Evolutionary conservation across 30 jellyfish, hydroid and myxozoan species (phyloP).

Genomic region (Hydractinia symbiolongicarpus): DNA sequence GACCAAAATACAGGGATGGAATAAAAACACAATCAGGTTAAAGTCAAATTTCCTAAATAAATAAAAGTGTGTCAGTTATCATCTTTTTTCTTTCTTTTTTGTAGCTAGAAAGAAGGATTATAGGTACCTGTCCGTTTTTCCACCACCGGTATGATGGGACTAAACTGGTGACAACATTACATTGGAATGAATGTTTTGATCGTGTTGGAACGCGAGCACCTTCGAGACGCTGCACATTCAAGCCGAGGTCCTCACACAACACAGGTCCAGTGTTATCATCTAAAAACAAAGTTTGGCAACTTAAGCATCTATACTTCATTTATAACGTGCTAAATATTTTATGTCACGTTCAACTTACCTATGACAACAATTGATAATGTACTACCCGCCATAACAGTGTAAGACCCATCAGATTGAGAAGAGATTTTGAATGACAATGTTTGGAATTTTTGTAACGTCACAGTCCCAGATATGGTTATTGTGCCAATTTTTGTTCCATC

Average conservation of each 20-base stretch:
- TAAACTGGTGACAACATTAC: constrained; percentile 60
- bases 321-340: background rate
- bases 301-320: background rate
- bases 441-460: constrained; percentile 60
- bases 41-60: too few relatives aligned
- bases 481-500: constrained; percentile 60
- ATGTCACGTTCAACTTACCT: constrained; percentile 36
- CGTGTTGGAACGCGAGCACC: constrained; percentile 46
- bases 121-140: constrained; percentile 53
- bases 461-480: constrained; percentile 49
- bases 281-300: constrained; percentile 8
- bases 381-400: constrained; percentile 42
- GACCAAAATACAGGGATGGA: too few relatives aligned
- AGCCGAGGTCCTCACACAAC: constrained; percentile 68
- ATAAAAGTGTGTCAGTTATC: too few relatives aligned
- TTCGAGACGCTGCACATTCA: constrained; percentile 59
- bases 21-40: too few relatives aligned
- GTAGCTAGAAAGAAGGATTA: too few relatives aligned
- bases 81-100: too few relatives aligned
- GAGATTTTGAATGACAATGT: constrained; percentile 40
- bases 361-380: constrained; percentile 56
- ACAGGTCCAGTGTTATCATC: constrained; percentile 97
- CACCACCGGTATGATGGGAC: constrained; percentile 68
- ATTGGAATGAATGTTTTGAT: constrained; percentile 42
- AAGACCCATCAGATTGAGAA: constrained; percentile 40